Percentiles rank a stretch among this genome's conserved stretches.
phyloP scores from a whole-genome alignment of 2,797 vertebrate genomes.

The Smutsia temminckii region DNA sequence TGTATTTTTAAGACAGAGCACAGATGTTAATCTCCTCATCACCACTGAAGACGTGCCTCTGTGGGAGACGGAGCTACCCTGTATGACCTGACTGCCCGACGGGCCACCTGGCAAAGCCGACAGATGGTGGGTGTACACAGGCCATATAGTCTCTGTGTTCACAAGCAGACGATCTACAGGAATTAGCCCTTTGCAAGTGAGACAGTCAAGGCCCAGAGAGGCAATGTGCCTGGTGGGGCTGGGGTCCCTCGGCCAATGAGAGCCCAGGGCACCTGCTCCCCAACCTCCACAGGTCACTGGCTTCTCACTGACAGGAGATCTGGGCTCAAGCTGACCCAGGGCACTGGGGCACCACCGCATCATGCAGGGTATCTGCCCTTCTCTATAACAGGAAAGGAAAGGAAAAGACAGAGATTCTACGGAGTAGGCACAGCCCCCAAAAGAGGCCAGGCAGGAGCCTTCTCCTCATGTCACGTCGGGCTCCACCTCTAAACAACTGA shows the following conservation, averaged over 20 bases:
- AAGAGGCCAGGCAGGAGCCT: not conserved
- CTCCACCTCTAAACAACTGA: too few species aligned
- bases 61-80: not conserved
- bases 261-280: fast-evolving
- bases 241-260: not conserved
- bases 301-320: not conserved
- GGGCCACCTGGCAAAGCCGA: not conserved
- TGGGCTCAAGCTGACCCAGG: not conserved
- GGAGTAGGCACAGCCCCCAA: too few species aligned
- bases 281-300: fast-evolving
- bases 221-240: fast-evolving
- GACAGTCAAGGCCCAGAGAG: not conserved
- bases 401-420: not conserved
- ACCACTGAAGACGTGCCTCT: not conserved
- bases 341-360: not conserved
- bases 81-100: not conserved
- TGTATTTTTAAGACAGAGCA: not conserved
- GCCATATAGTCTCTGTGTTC: too few species aligned
- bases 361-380: not conserved
- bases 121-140: too few species aligned
- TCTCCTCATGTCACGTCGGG: too few species aligned
- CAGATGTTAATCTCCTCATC: not conserved
- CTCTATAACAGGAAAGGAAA: not conserved
- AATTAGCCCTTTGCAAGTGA: not conserved
- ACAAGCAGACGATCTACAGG: not conserved